phyloP scores from a whole-genome alignment of 2,113 vertebrate genomes.

The Heterocephalus glaber region DNA sequence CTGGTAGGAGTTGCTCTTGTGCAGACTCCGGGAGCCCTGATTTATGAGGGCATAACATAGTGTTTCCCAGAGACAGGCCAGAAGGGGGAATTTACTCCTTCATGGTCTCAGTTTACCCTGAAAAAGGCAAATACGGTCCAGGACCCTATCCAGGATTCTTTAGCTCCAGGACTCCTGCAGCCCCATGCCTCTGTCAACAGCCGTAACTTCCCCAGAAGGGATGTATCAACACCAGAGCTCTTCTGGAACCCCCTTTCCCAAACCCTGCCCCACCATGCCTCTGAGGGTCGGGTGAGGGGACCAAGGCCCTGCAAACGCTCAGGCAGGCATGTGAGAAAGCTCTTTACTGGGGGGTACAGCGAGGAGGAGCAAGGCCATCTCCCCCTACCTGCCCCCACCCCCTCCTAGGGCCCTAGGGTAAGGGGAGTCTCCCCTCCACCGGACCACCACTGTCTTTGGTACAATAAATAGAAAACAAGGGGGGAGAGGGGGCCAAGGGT shows the following conservation, averaged over 20 bases:
- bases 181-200: background rate
- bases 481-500: conserved; percentile 59
- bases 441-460: conserved; percentile 84
- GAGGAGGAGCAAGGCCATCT: conserved; percentile 79
- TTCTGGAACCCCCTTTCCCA: background rate
- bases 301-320: conserved; percentile 73
- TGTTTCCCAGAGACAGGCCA: background rate
- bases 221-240: background rate
- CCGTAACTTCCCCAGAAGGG: background rate
- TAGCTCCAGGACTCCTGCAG: background rate
- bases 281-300: conserved; percentile 31
- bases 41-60: background rate
- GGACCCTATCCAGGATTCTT: background rate
- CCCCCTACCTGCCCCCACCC: conserved; percentile 77
- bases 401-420: conserved; percentile 68
- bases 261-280: conserved; percentile 28
- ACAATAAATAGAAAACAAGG: conserved; percentile 85
- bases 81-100: background rate
- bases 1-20: background rate
- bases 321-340: conserved; percentile 81
- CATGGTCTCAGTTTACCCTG: background rate
- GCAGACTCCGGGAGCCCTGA: background rate
- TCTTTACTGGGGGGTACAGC: conserved; percentile 81
- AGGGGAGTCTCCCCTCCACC: conserved; percentile 57
- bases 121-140: conserved; percentile 8